phyloP scores from a whole-genome alignment of 2,113 vertebrate genomes.

The Heterochromis multidens region DNA sequence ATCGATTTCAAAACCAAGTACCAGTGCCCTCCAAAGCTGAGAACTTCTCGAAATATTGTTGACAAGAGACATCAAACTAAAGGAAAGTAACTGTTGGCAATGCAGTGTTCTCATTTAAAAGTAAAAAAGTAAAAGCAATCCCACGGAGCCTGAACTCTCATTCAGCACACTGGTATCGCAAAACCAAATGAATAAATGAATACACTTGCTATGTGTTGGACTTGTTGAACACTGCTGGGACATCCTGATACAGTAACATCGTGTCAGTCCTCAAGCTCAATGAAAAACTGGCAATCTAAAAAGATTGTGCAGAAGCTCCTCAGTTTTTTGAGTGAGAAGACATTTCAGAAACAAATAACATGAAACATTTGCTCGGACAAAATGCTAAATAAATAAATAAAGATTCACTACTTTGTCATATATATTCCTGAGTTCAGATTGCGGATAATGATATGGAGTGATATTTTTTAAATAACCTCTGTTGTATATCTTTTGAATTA shows the following conservation, averaged over 20 bases:
- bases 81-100: conserved; percentile 29
- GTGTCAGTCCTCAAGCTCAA: conserved; percentile 8
- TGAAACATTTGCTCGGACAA: not conserved
- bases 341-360: not conserved
- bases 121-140: conserved; percentile 10
- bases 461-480: not conserved
- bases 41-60: conserved; percentile 12
- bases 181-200: conserved; percentile 52
- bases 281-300: conserved; percentile 1
- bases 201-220: conserved; percentile 15
- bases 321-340: not conserved
- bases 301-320: not conserved
- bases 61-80: conserved; percentile 20
- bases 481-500: not conserved
- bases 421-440: not conserved
- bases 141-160: not conserved
- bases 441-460: not conserved
- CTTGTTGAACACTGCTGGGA: conserved; percentile 24
- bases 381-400: not conserved
- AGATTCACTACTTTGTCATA: not conserved
- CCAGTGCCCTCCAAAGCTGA: not conserved
- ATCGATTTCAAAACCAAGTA: conserved; percentile 18
- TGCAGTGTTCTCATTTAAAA: conserved; percentile 1
- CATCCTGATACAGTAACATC: conserved; percentile 19
- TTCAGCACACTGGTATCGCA: conserved; percentile 28